Evolutionary conservation across 2,888 invertebrate genomes (phyloP).

Genomic region (Pammene fasciana): DNA sequence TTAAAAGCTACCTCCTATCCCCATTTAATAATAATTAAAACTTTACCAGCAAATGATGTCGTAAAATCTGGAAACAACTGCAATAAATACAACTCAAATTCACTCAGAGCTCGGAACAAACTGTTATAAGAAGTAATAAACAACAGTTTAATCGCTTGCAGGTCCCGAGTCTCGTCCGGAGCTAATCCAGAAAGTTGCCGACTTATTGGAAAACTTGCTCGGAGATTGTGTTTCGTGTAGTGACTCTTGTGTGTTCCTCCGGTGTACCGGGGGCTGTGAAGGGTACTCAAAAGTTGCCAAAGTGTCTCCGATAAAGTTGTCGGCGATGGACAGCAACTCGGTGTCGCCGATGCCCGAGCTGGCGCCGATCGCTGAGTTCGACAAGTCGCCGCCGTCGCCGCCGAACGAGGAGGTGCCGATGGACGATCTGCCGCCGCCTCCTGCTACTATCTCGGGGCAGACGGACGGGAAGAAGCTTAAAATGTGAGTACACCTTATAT

Average conservation of each 20-base stretch:
- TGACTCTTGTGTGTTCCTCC: slow-evolving; percentile 55
- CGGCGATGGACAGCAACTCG: slow-evolving; percentile 87
- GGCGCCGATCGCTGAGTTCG: slow-evolving; percentile 88
- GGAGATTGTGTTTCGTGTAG: slow-evolving; percentile 36
- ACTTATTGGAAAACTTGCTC: slow-evolving; percentile 53
- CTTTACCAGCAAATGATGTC: not conserved
- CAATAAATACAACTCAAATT: slow-evolving; percentile 31
- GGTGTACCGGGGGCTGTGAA: slow-evolving; percentile 60
- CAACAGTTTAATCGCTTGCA: slow-evolving; percentile 59
- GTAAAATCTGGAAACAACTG: slow-evolving; percentile 21
- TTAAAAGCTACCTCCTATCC: slow-evolving; percentile 3
- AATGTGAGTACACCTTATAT: slow-evolving; percentile 68
- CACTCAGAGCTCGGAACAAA: slow-evolving; percentile 47
- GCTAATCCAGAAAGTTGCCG: slow-evolving; percentile 55
- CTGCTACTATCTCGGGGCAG: slow-evolving; percentile 80
- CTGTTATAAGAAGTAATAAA: slow-evolving; percentile 54
- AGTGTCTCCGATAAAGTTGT: slow-evolving; percentile 83
- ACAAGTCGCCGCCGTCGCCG: slow-evolving; percentile 87
- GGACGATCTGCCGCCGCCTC: slow-evolving; percentile 86
- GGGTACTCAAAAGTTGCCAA: slow-evolving; percentile 67
- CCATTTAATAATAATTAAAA: not conserved
- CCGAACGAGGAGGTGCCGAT: slow-evolving; percentile 85
- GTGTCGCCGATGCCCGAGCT: slow-evolving; percentile 87
- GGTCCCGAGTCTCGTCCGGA: slow-evolving; percentile 55
- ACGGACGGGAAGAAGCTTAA: slow-evolving; percentile 83